Conservation (phyloP, 2,113 vertebrate genomes). For the Ceyx cyanopectus region DNA sequence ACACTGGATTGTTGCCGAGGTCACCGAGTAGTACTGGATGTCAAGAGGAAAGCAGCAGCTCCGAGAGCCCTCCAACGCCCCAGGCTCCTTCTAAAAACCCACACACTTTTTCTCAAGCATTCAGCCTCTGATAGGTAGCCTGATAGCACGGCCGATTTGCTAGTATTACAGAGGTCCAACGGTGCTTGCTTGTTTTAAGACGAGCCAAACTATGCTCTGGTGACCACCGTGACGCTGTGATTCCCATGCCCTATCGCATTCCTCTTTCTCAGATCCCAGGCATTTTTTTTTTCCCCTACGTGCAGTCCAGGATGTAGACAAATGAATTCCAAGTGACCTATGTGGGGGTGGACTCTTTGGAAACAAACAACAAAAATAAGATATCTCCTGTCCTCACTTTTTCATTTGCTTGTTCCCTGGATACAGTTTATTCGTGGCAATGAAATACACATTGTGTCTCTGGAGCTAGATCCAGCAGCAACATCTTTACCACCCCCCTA, state of each 20-base stretch:
- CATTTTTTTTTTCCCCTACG: slow-evolving; percentile 79
- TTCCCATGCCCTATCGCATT: slow-evolving; percentile 97
- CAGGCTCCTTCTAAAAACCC: slow-evolving; percentile 83
- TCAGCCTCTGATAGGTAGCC: slow-evolving; percentile 79
- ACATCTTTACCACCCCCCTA: slow-evolving; percentile 33
- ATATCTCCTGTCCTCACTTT: slow-evolving; percentile 86
- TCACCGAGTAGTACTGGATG: slow-evolving; percentile 79
- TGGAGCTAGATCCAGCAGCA: slow-evolving; percentile 66
- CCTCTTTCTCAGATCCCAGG: slow-evolving; percentile 90
- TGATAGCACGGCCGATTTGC: slow-evolving; percentile 76
- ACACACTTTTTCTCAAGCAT: slow-evolving; percentile 83
- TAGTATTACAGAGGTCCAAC: slow-evolving; percentile 72
- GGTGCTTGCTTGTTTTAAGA: slow-evolving; percentile 88
- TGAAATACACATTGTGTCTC: slow-evolving; percentile 72
- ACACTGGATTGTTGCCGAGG: slow-evolving; percentile 81
- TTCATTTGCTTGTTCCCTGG: slow-evolving; percentile 84
- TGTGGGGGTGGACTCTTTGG: slow-evolving; percentile 88
- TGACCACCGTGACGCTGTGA: slow-evolving; percentile 86
- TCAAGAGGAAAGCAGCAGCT: slow-evolving; percentile 75
- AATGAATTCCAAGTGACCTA: slow-evolving; percentile 93
- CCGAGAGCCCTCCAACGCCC: slow-evolving; percentile 80
- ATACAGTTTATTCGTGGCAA: slow-evolving; percentile 78
- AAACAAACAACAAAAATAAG: slow-evolving; percentile 80
- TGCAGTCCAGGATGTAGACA: slow-evolving; percentile 92
- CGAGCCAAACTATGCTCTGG: slow-evolving; percentile 88